Conservation (phyloP, 1,140 invertebrate genomes). For the Drosophila punjabiensis region DNA sequence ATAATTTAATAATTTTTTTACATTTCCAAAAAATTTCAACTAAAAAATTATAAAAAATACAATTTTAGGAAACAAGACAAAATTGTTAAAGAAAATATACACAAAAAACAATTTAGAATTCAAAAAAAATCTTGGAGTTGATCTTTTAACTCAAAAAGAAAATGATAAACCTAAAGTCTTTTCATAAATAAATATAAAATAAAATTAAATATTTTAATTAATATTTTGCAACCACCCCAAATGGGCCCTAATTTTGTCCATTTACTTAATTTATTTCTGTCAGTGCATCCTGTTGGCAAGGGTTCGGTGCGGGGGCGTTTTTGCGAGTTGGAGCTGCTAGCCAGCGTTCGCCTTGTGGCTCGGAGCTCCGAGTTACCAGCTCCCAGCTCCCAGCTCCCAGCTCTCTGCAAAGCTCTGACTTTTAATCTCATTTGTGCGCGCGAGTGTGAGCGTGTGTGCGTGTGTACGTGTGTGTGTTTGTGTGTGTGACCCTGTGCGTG, state of each 20-base stretch:
- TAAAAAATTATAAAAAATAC: no score
- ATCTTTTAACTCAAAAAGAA: not conserved
- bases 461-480: conserved; percentile 16
- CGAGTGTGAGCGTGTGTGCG: conserved; percentile 11
- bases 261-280: not conserved
- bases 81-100: no score
- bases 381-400: not conserved
- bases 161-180: not conserved
- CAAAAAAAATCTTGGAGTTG: not conserved
- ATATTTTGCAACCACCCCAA: not conserved
- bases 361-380: not conserved
- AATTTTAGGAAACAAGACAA: no score
- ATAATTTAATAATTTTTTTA: no score
- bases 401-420: conserved; percentile 57
- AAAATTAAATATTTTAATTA: not conserved
- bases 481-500: conserved; percentile 15
- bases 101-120: not conserved
- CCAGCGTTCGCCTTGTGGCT: conserved; percentile 17
- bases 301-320: conserved; percentile 31
- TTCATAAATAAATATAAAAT: not conserved
- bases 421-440: conserved; percentile 74
- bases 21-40: no score
- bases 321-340: conserved; percentile 29
- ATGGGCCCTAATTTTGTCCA: accelerated
- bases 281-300: conserved; percentile 12